Evolutionary conservation across 2,888 invertebrate species (phyloP).

Genomic region (Thecocarcelia acutangulata): DNA sequence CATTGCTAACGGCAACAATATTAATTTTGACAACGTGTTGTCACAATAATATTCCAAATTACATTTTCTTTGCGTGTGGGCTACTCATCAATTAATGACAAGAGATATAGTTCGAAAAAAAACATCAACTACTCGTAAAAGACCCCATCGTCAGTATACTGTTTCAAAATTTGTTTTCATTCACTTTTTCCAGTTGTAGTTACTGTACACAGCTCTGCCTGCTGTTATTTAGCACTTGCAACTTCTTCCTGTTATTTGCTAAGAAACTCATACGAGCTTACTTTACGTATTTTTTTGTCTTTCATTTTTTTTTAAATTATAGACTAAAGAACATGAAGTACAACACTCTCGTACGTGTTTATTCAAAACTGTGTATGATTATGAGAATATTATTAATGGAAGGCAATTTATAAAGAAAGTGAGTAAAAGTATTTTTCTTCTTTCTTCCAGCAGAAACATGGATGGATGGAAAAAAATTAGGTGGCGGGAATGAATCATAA

Average conservation of each 20-base stretch:
- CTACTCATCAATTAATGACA: no score
- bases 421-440: conserved; percentile 8
- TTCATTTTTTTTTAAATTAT: conserved; percentile 14
- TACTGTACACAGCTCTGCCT: no score
- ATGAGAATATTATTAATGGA: conserved; percentile 31
- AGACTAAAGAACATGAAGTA: conserved; percentile 16
- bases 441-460: neutral
- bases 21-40: no score
- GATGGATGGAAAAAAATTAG: neutral
- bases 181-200: no score
- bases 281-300: neutral
- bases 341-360: conserved; percentile 27
- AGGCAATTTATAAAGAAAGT: conserved; percentile 26
- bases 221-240: neutral
- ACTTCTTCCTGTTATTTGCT: neutral
- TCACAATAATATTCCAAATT: no score
- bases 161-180: no score
- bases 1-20: no score
- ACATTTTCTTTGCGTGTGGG: no score
- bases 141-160: no score
- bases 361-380: conserved; percentile 35
- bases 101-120: no score
- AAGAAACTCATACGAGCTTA: conserved; percentile 2
- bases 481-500: conserved; percentile 10
- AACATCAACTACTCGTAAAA: no score